These are phyloP conservation scores for Glaucopsyche alexis DNA, from an alignment of 2,888 invertebrate species.

Conservation along the genomic window DNA sequence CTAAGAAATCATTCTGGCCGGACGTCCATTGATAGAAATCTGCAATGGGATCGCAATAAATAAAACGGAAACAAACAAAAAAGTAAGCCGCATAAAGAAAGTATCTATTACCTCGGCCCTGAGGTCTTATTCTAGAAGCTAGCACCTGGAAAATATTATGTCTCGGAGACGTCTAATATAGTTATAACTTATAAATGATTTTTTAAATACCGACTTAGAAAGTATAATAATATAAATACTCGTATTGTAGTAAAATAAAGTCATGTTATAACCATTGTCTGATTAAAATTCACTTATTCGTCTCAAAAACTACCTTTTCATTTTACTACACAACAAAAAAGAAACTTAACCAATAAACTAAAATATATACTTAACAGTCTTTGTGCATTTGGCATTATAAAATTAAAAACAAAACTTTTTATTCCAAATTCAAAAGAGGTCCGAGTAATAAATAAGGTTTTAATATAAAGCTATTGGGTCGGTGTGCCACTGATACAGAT, in stretches of 20 bases:
- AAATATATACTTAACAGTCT: constrained; percentile 17
- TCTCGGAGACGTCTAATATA: background rate
- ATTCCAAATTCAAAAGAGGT: constrained; percentile 60
- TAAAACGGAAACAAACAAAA: constrained; percentile 16
- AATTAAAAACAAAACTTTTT: constrained; percentile 50
- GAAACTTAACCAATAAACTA: background rate
- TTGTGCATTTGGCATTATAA: constrained; percentile 32
- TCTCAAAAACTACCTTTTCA: constrained; percentile 51
- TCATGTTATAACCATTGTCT: background rate
- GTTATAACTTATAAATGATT: background rate
- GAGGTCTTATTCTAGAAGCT: background rate
- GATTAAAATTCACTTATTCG: background rate
- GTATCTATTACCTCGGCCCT: constrained; percentile 9
- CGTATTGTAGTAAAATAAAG: no score
- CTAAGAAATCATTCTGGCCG: background rate
- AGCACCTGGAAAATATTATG: constrained; percentile 6
- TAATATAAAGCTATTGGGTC: constrained; percentile 71
- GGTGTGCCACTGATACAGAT: constrained; percentile 75
- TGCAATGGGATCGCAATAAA: constrained; percentile 13
- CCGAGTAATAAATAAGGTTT: constrained; percentile 69
- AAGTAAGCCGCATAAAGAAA: constrained; percentile 5
- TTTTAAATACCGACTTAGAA: no score
- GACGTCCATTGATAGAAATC: constrained; percentile 7
- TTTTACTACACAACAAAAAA: background rate
- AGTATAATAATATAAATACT: no score